These are phyloP conservation scores for Monopterus albus DNA, from an alignment of 2,113 vertebrate species.

Conservation along the genomic window DNA sequence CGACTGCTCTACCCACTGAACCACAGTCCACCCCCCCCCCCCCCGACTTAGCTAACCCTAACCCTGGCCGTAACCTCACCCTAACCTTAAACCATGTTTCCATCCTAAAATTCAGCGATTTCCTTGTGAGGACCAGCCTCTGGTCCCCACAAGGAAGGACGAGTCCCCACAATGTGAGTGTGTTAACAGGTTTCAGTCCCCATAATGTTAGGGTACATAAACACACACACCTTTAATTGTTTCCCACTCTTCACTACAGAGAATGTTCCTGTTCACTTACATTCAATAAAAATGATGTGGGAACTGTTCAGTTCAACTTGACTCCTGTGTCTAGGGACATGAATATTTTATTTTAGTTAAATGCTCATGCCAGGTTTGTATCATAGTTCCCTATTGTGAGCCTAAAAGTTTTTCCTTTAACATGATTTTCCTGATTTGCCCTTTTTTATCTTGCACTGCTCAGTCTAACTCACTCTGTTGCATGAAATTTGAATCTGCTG, in stretches of 20 bases:
- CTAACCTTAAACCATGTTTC: no score
- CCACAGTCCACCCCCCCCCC: no score
- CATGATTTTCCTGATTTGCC: slow-evolving; percentile 21
- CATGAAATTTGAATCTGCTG: slow-evolving; percentile 52
- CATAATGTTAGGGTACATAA: no score
- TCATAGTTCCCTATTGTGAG: slow-evolving; percentile 35
- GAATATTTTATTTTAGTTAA: slow-evolving; percentile 46
- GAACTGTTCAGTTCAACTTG: slow-evolving; percentile 57
- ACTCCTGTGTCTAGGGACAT: slow-evolving; percentile 51
- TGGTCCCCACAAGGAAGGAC: no score
- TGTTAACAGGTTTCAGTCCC: no score
- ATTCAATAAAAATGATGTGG: slow-evolving; percentile 65
- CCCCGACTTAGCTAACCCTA: no score
- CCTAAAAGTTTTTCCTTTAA: slow-evolving; percentile 39
- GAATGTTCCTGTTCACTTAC: slow-evolving; percentile 46
- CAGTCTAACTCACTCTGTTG: slow-evolving; percentile 25
- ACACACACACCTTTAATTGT: slow-evolving; percentile 46
- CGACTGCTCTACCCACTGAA: no score
- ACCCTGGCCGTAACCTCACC: no score
- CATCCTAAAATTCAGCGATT: no score
- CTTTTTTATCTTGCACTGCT: slow-evolving; percentile 44
- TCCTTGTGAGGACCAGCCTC: no score
- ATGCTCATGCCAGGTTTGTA: slow-evolving; percentile 41
- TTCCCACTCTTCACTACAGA: slow-evolving; percentile 50
- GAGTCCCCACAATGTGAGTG: no score